These are phyloP conservation scores for Anabacerthia variegaticeps DNA, from an alignment of 2,797 vertebrate genomes.

Conservation along the genomic window DNA sequence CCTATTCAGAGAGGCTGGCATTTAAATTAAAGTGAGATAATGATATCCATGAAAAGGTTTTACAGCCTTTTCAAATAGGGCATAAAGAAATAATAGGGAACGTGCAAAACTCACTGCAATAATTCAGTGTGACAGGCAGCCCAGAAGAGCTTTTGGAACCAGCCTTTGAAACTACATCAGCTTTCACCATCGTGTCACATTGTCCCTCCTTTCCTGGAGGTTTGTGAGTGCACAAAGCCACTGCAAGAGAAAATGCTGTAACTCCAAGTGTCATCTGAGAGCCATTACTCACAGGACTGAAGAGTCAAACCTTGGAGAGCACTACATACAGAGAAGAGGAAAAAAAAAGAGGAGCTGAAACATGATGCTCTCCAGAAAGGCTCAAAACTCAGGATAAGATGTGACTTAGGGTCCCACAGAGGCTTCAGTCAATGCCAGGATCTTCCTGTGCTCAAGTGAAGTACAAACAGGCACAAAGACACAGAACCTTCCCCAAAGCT, in stretches of 20 bases:
- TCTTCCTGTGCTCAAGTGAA: neutral
- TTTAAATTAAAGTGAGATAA: neutral
- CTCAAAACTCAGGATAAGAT: neutral
- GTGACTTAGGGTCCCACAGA: neutral
- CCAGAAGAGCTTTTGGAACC: neutral
- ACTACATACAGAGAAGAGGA: neutral
- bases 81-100: neutral
- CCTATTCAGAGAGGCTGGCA: neutral
- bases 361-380: neutral
- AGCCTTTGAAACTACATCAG: neutral
- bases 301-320: neutral
- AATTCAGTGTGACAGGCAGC: neutral
- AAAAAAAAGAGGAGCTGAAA: neutral
- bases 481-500: neutral
- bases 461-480: neutral
- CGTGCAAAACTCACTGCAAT: neutral
- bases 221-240: neutral
- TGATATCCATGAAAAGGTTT: neutral
- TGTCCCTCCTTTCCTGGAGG: neutral
- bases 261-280: neutral
- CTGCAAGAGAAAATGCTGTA: neutral
- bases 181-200: fast-evolving
- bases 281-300: neutral
- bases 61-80: neutral
- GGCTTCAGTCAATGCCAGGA: neutral